These are phyloP conservation scores for Maniola hyperantus DNA, from an alignment of 2,888 invertebrate species.

Conservation along the genomic window DNA sequence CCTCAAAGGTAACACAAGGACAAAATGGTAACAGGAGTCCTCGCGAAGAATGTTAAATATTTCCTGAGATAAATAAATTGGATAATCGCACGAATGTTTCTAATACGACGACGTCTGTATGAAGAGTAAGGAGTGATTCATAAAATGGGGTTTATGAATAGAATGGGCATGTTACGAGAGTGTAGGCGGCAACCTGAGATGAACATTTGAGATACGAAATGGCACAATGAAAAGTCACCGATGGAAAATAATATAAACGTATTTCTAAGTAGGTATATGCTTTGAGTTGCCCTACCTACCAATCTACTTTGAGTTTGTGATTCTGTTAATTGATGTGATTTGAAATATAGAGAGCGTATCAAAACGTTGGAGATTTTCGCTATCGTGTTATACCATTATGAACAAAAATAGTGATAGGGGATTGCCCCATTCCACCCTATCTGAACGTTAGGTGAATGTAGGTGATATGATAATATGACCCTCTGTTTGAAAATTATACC, in stretches of 20 bases:
- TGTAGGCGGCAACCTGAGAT: slow-evolving; percentile 23
- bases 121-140: slow-evolving; percentile 14
- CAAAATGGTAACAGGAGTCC: slow-evolving; percentile 7
- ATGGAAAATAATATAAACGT: not conserved
- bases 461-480: no score
- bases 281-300: not conserved
- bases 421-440: no score
- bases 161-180: slow-evolving; percentile 11
- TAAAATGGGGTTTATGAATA: slow-evolving; percentile 9
- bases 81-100: slow-evolving; percentile 30
- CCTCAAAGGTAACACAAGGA: not conserved
- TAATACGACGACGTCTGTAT: slow-evolving; percentile 25
- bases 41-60: slow-evolving; percentile 27
- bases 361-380: no score
- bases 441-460: no score
- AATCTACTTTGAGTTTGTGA: not conserved
- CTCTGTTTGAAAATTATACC: no score
- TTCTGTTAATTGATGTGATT: not conserved
- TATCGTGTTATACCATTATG: no score
- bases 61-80: slow-evolving; percentile 32
- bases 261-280: not conserved
- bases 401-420: no score
- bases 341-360: not conserved
- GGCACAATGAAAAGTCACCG: not conserved
- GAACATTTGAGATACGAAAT: not conserved